phyloP scores from a whole-genome alignment of 2,113 vertebrate genomes.

The Stercorarius parasiticus region DNA sequence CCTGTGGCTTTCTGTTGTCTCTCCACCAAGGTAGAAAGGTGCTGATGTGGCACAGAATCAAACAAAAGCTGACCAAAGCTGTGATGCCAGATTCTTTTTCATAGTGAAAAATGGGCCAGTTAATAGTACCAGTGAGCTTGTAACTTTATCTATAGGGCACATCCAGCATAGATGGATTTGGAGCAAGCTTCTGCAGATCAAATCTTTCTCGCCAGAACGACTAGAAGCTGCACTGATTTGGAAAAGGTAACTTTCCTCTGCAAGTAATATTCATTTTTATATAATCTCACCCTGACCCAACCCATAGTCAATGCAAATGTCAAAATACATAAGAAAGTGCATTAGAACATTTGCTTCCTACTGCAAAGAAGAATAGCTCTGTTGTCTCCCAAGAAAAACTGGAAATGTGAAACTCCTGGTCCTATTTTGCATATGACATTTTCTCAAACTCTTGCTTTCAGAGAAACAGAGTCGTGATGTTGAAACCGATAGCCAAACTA shows the following conservation, averaged over 20 bases:
- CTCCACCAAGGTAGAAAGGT: not conserved
- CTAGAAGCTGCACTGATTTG: not conserved
- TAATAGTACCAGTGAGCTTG: not conserved
- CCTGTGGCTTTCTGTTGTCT: not conserved
- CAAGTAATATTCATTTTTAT: not conserved
- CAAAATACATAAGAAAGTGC: not conserved
- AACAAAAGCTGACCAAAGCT: not conserved
- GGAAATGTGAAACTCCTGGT: not conserved
- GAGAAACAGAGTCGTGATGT: not conserved
- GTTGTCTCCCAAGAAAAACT: not conserved
- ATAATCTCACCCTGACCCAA: not conserved
- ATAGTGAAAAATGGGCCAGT: not conserved
- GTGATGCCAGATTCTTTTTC: not conserved
- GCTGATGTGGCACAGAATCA: not conserved
- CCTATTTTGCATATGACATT: not conserved
- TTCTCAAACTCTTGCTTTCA: conserved; percentile 2
- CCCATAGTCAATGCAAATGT: not conserved
- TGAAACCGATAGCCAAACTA: conserved; percentile 17
- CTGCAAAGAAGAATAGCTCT: not conserved
- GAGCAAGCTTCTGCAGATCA: not conserved
- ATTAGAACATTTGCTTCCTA: not conserved
- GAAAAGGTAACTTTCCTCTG: not conserved
- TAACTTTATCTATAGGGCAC: not conserved
- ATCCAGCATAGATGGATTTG: not conserved
- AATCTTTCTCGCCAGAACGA: not conserved